Evolutionary conservation across 1,140 invertebrate genomes (phyloP), one percentile per base, ranked within the genome.

Genomic region (Orussus abietinus): DNA sequence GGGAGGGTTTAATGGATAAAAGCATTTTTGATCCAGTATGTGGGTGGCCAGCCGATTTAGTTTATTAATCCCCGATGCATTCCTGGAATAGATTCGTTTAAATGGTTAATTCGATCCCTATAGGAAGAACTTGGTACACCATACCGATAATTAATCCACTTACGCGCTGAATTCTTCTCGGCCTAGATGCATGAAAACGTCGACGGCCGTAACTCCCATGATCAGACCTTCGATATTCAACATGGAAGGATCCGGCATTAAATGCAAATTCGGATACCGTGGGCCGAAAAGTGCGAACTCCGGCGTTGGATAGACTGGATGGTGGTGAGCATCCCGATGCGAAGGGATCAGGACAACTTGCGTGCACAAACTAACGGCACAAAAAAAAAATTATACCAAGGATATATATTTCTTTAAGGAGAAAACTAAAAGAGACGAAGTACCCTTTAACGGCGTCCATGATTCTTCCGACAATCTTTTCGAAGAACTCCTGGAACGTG

Each of bases 1-100:
- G n/a, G 85, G 77, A 40, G 89, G 88, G 66, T 84, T 85, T 7
- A 92, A 57, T 9, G 92, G 90, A 69, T 90, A 92, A 60, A 87
- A 91, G 53, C 78, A 82, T 47, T 81, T 79, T 70, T 95, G 90
- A 38, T 75, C 64, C 18, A 94, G 59, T 17, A 95, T 57, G 62
- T 94, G 88, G 26, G 79, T 77, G 14, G 83, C 81, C 14, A 88
- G 57, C 9, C 88, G 80, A 22, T 80, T 75, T 38, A 92, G 65
- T 47, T 86, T 80, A 57, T 90, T 86, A 11, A 44, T 66, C 32
- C 52, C 54, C 10, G 35, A 37, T 31, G 57, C 40, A 35, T 62
- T 64, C 4, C 69, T 74, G 39, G 5, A 55, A 46, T 28, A n/a
- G n/a, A n/a, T n/a, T n/a, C n/a, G n/a, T n/a, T n/a, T n/a, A n/a